Evolutionary conservation across 53 echinoderm and acorn worm genomes (phyloP).

Genomic region (Temnopleurus reevesii): DNA sequence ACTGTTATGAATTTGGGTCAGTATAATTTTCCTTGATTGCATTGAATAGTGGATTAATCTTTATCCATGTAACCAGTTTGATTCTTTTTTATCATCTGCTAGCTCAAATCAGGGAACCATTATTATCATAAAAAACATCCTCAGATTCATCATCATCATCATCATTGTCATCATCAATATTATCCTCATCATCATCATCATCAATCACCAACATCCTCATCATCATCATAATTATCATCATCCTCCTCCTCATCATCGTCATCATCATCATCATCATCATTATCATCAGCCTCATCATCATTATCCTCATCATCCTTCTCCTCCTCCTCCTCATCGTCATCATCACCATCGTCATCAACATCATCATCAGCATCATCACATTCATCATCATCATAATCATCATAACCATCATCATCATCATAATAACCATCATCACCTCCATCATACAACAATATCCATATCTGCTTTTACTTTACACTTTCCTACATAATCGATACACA

Average conservation of each 20-base stretch:
- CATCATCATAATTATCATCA: background rate
- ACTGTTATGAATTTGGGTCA: too few species aligned
- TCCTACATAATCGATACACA: background rate
- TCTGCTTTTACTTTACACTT: too few species aligned
- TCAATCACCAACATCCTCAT: background rate
- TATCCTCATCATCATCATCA: too few species aligned
- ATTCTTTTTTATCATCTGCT: too few species aligned
- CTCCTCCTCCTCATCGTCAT: background rate
- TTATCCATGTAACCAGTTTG: too few species aligned
- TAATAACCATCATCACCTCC: background rate
- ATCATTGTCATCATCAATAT: too few species aligned
- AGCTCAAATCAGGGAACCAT: too few species aligned
- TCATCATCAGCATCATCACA: background rate
- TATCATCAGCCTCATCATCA: background rate
- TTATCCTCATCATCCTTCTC: background rate
- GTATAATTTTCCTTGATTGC: too few species aligned
- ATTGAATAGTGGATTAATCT: too few species aligned
- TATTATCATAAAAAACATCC: too few species aligned
- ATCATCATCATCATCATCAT: background rate
- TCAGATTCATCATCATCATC: too few species aligned
- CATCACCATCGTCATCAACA: background rate
- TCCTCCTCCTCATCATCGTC: background rate
- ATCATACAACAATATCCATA: background rate
- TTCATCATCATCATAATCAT: slow-evolving; percentile 13
- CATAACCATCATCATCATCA: background rate